Evolutionary conservation across 2,797 vertebrate genomes (phyloP).

Genomic region (Gymnocypris eckloni): DNA sequence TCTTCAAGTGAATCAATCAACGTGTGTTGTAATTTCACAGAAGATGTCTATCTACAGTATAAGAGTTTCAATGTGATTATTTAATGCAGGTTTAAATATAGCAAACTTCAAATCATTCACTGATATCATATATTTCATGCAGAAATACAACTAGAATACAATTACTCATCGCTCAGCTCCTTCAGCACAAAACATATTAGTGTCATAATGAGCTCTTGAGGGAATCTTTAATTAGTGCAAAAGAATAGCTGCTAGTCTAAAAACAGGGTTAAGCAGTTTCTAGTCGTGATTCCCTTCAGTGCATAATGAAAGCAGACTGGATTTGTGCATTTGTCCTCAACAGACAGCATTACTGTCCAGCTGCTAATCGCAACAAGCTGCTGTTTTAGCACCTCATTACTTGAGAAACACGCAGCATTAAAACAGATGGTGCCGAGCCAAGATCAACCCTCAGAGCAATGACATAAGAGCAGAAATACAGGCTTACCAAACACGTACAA

Average conservation of each 20-base stretch:
- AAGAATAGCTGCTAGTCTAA: neutral
- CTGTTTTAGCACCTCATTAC: conserved; percentile 17
- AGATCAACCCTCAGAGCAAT: neutral
- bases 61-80: neutral
- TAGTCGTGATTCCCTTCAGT: neutral
- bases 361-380: neutral
- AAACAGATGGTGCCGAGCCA: conserved; percentile 30
- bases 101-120: neutral
- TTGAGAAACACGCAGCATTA: conserved; percentile 1
- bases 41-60: neutral
- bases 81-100: neutral
- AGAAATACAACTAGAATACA: neutral
- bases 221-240: conserved; percentile 24
- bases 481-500: neutral
- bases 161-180: neutral
- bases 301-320: neutral
- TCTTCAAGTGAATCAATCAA: neutral
- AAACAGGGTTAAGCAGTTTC: neutral
- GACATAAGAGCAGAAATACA: neutral
- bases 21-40: neutral
- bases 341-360: conserved; percentile 8
- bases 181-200: conserved; percentile 10
- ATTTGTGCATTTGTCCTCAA: conserved; percentile 4
- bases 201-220: conserved; percentile 11
- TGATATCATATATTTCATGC: neutral